A percentile compares a stretch with the other conserved stretches of the same genome.
Evolutionary conservation across 2,113 vertebrate genomes (phyloP).

Genomic region (Cyprinodon variegatus): DNA sequence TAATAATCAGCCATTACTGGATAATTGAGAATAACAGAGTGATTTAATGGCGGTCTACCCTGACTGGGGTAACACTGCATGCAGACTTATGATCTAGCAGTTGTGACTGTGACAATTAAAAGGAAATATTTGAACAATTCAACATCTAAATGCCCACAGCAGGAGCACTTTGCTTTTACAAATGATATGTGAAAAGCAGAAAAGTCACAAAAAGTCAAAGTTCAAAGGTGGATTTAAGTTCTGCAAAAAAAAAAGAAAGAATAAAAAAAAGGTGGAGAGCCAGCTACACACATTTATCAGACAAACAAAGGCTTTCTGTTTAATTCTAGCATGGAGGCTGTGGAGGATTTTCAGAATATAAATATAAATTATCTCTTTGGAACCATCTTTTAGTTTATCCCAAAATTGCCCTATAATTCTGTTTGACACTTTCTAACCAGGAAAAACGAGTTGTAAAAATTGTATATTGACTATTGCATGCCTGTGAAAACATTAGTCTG

Average conservation of each 20-base stretch:
- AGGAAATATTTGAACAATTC: slow-evolving; percentile 18
- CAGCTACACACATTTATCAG: slow-evolving; percentile 35
- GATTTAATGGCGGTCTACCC: slow-evolving; percentile 24
- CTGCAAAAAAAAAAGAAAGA: no score
- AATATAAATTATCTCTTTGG: slow-evolving; percentile 48
- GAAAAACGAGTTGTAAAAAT: slow-evolving; percentile 16
- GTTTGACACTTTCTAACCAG: slow-evolving; percentile 5
- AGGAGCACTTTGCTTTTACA: slow-evolving; percentile 16
- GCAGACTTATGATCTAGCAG: slow-evolving; percentile 6
- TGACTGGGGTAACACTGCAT: slow-evolving; percentile 1
- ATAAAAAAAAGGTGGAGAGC: slow-evolving; percentile 12
- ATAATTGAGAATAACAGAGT: slow-evolving; percentile 28
- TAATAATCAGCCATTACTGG: slow-evolving; percentile 18
- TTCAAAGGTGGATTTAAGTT: slow-evolving; percentile 35
- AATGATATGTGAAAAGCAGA: slow-evolving; percentile 25
- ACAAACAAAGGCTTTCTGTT: slow-evolving; percentile 21
- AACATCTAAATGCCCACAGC: not conserved
- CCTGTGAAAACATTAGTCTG: slow-evolving; percentile 30
- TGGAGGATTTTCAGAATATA: slow-evolving; percentile 26
- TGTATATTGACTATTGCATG: not conserved
- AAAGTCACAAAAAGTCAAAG: slow-evolving; percentile 37
- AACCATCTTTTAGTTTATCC: slow-evolving; percentile 33
- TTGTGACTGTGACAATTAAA: slow-evolving; percentile 13
- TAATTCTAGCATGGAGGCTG: slow-evolving; percentile 13
- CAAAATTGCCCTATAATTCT: slow-evolving; percentile 28